phyloP scores from a whole-genome alignment of 2,888 invertebrate genomes.

The Dione vanillae region DNA sequence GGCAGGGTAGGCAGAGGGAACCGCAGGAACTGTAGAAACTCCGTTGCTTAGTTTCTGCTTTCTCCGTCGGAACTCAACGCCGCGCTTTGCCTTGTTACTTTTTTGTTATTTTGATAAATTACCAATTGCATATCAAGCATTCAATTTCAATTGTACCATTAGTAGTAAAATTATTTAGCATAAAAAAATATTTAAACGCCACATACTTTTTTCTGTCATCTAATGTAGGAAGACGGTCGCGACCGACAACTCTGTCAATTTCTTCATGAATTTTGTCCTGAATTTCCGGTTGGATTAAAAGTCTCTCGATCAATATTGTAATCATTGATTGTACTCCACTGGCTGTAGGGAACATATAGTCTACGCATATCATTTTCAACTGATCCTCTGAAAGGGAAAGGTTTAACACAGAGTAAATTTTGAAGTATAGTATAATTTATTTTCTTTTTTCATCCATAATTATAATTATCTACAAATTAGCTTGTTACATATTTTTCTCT shows the following conservation, averaged over 20 bases:
- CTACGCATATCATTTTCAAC: constrained; percentile 81
- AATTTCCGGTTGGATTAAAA: constrained; percentile 83
- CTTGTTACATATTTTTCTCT: neutral
- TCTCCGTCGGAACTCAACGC: no score
- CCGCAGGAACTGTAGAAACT: no score
- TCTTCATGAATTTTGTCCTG: constrained; percentile 85
- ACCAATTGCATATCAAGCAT: neutral
- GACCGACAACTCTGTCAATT: constrained; percentile 86
- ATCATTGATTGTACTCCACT: constrained; percentile 79
- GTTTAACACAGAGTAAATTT: no score
- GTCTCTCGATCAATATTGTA: constrained; percentile 79
- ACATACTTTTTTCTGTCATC: constrained; percentile 84
- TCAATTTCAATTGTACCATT: neutral
- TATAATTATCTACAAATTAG: neutral
- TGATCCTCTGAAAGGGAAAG: constrained; percentile 83
- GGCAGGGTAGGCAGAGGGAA: no score
- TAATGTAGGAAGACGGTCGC: constrained; percentile 82
- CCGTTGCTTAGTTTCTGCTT: no score
- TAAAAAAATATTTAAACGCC: neutral
- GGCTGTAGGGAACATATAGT: constrained; percentile 86
- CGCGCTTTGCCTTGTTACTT: no score
- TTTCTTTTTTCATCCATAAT: neutral
- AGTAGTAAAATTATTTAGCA: neutral
- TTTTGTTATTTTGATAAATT: neutral
- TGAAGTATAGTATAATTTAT: no score